Percentiles rank a stretch among this genome's conserved stretches.
phyloP scores from a whole-genome alignment of 2,797 vertebrate species.

The Microhierax caerulescens region DNA sequence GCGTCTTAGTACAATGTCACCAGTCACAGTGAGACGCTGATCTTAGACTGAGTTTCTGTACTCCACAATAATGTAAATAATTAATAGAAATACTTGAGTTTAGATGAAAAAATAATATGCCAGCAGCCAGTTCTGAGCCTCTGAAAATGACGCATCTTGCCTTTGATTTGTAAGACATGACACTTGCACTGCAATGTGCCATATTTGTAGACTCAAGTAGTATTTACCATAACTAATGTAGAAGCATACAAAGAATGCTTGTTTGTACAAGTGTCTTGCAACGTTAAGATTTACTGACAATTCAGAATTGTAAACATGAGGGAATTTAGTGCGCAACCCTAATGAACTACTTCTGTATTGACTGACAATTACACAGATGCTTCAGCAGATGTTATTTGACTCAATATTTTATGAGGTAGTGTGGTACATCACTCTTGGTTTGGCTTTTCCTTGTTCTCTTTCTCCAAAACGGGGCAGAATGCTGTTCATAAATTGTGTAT shows the following conservation, averaged over 20 bases:
- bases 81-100: neutral
- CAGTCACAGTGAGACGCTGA: neutral
- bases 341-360: neutral
- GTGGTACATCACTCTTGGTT: fast-evolving
- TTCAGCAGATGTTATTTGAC: neutral
- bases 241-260: neutral
- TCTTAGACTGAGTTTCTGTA: neutral
- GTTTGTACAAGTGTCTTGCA: neutral
- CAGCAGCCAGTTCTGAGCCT: neutral
- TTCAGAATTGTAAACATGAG: neutral
- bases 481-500: neutral
- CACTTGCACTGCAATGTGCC: neutral
- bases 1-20: neutral
- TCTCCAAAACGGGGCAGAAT: neutral
- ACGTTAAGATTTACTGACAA: neutral
- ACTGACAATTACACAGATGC: neutral
- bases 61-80: neutral
- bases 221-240: neutral
- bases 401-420: neutral
- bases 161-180: neutral
- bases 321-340: neutral
- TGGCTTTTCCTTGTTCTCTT: neutral
- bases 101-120: neutral
- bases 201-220: neutral
- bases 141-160: neutral